Conservation (phyloP, 2,888 invertebrate genomes). For the Leptogaster cylindrica region DNA sequence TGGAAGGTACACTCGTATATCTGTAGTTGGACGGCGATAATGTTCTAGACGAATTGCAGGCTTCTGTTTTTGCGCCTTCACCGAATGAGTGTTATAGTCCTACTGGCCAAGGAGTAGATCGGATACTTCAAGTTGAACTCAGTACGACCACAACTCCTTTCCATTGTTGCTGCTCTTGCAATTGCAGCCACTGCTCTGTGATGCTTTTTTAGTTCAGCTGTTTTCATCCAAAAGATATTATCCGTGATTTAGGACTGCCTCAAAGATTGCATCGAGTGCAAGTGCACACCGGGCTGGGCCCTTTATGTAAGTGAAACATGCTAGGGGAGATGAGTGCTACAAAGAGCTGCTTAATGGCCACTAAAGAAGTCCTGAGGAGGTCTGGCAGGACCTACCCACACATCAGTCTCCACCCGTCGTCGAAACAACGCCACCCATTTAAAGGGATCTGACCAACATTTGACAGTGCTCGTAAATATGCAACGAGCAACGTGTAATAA, state of each 20-base stretch:
- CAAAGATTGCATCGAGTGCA: conserved; percentile 38
- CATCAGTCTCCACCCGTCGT: neutral
- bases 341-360: conserved; percentile 28
- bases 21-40: conserved; percentile 34
- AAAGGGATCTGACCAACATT: conserved; percentile 2
- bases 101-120: conserved; percentile 36
- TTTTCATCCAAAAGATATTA: conserved; percentile 43
- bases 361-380: conserved; percentile 12
- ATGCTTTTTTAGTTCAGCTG: conserved; percentile 24
- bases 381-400: neutral
- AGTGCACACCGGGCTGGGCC: conserved; percentile 21
- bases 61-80: conserved; percentile 40
- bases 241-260: conserved; percentile 40
- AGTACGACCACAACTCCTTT: conserved; percentile 29
- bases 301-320: conserved; percentile 39
- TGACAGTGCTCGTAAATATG: conserved; percentile 37
- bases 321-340: conserved; percentile 24
- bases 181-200: neutral
- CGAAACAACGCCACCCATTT: neutral
- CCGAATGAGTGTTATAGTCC: conserved; percentile 37
- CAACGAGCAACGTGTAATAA: conserved; percentile 26
- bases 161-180: neutral
- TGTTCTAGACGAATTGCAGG: conserved; percentile 41
- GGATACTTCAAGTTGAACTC: conserved; percentile 20
- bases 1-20: conserved; percentile 14